These are phyloP conservation scores for Arion vulgaris DNA, from an alignment of 1,140 invertebrate species.

Conservation along the genomic window DNA sequence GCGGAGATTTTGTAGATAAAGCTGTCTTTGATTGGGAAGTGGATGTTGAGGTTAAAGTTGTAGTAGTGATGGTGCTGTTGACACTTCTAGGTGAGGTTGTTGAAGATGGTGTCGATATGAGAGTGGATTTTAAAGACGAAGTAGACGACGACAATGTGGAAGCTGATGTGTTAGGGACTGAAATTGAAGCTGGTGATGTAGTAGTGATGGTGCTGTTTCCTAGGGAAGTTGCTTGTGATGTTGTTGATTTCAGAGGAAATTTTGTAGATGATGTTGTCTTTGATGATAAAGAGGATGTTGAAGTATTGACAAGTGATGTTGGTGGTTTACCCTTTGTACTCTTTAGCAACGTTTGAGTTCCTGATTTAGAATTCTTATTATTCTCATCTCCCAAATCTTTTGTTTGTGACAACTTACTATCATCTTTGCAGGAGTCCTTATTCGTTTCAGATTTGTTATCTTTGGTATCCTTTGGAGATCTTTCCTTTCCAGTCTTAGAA, in stretches of 20 bases:
- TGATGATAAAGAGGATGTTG: not conserved
- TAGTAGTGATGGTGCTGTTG: not conserved
- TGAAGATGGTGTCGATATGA: conserved; percentile 21
- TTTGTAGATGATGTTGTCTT: not conserved
- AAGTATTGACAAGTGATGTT: not conserved
- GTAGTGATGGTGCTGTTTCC: not conserved
- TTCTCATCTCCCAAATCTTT: not conserved
- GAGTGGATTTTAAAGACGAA: too few relatives aligned
- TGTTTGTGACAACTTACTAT: not conserved
- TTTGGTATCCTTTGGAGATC: not conserved
- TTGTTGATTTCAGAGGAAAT: not conserved
- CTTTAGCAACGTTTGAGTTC: not conserved
- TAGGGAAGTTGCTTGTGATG: not conserved
- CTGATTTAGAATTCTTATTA: not conserved
- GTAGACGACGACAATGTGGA: too few relatives aligned
- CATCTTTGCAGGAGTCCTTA: conserved; percentile 3
- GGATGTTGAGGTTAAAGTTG: not conserved
- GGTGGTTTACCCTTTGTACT: not conserved
- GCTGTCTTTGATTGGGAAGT: too few relatives aligned
- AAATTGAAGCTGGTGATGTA: too few relatives aligned
- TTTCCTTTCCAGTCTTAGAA: too few relatives aligned
- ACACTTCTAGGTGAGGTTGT: conserved; percentile 12
- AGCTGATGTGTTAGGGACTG: too few relatives aligned
- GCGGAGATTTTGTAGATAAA: too few relatives aligned
- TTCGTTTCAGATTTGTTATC: not conserved